Conservation (phyloP, 53 echinoderm and acorn worm species). For the Paracentrotus lividus region DNA sequence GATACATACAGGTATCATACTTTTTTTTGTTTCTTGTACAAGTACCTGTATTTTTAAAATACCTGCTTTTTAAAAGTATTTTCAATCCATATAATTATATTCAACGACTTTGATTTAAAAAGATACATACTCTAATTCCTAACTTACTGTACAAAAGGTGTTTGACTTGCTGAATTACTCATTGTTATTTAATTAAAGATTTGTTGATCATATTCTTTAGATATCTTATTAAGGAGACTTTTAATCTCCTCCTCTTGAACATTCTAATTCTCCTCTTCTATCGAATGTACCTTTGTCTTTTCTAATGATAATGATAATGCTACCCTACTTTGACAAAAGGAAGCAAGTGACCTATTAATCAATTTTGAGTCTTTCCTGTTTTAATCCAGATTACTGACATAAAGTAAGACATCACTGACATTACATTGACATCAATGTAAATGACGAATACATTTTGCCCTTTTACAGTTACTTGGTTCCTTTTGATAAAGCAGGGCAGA, state of each 20-base stretch:
- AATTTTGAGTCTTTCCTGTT: no score
- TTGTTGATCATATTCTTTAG: not conserved
- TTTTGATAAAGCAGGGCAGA: not conserved
- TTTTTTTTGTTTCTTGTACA: not conserved
- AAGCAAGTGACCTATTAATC: no score
- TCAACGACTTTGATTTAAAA: not conserved
- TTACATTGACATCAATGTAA: no score
- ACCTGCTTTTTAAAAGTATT: no score
- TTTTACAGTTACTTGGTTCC: no score
- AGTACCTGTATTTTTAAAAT: not conserved
- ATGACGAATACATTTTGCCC: no score
- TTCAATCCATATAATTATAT: not conserved
- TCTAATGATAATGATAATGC: no score
- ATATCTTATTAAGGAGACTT: not conserved
- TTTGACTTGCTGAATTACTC: not conserved
- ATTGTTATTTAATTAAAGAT: not conserved
- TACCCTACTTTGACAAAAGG: no score
- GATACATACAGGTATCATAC: not conserved
- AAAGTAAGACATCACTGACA: no score
- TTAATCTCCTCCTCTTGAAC: not conserved
- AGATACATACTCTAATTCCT: not conserved
- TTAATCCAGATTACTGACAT: no score
- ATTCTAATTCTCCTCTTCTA: not conserved
- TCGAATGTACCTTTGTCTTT: not conserved
- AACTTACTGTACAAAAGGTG: not conserved